Evolutionary conservation across 53 echinoderm and acorn worm species (phyloP).

Genomic region (Echinometra lucunter): DNA sequence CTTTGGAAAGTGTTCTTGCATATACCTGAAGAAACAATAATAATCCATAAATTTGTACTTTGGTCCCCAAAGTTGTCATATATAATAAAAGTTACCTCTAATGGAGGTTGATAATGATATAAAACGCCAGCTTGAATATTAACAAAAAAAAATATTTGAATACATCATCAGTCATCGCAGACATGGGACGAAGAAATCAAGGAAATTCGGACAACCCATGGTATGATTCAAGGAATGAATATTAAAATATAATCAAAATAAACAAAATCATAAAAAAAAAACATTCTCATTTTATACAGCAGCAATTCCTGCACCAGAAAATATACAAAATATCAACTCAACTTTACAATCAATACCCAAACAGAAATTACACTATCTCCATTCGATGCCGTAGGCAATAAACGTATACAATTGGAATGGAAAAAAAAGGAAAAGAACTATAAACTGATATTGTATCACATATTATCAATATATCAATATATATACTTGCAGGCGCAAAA

Average conservation of each 20-base stretch:
- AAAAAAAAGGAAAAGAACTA: not conserved
- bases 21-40: not conserved
- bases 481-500: not conserved
- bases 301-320: not conserved
- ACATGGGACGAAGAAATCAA: not conserved
- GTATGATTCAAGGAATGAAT: not conserved
- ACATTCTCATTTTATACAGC: not conserved
- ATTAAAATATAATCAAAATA: not conserved
- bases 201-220: not conserved
- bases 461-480: not conserved
- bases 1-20: not conserved
- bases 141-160: not conserved
- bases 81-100: not conserved
- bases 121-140: not conserved
- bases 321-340: constrained; percentile 2
- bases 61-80: not conserved
- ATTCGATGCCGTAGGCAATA: not conserved
- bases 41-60: not conserved
- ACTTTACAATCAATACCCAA: not conserved
- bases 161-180: not conserved
- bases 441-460: not conserved
- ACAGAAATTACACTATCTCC: not conserved
- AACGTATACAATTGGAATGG: not conserved
- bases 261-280: not conserved
- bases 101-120: not conserved